A percentile compares a stretch with the other conserved stretches of the same genome.
Conservation (phyloP, 1,140 invertebrate genomes). For the Drosophila paulistorum region DNA sequence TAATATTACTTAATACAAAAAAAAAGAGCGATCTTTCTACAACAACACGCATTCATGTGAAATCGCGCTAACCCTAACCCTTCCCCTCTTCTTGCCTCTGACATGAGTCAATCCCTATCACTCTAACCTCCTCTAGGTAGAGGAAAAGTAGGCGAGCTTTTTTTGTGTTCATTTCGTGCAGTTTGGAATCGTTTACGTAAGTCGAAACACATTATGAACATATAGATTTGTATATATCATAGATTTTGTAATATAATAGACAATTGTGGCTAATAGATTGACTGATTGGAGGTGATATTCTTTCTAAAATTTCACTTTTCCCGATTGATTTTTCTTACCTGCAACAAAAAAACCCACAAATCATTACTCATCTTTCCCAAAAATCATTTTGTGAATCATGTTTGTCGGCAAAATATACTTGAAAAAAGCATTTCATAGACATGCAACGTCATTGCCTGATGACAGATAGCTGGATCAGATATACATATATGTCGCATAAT, state of each 20-base stretch:
- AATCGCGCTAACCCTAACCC: constrained; percentile 34
- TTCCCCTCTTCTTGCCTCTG: constrained; percentile 1
- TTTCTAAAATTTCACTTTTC: constrained; percentile 30
- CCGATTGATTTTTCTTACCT: constrained; percentile 1
- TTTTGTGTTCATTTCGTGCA: constrained; percentile 28
- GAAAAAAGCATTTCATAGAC: constrained; percentile 34
- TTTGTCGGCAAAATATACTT: background rate
- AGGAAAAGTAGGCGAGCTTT: constrained; percentile 30
- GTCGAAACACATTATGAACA: constrained; percentile 18
- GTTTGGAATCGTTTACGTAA: constrained; percentile 62
- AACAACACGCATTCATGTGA: constrained; percentile 46
- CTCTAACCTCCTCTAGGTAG: constrained; percentile 14
- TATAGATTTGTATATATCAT: background rate
- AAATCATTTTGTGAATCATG: constrained; percentile 33
- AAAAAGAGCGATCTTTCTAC: constrained; percentile 14
- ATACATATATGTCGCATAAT: no score
- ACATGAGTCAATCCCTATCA: constrained; percentile 5
- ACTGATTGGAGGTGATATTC: constrained; percentile 37
- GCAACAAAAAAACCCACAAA: background rate
- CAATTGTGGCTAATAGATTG: constrained; percentile 44
- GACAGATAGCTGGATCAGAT: constrained; percentile 49
- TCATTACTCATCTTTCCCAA: constrained; percentile 11
- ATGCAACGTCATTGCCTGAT: constrained; percentile 48
- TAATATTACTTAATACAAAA: constrained; percentile 52
- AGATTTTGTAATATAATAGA: constrained; percentile 7